Evolutionary conservation across 2,888 invertebrate species (phyloP).

Genomic region (Steinernema hermaphroditum): DNA sequence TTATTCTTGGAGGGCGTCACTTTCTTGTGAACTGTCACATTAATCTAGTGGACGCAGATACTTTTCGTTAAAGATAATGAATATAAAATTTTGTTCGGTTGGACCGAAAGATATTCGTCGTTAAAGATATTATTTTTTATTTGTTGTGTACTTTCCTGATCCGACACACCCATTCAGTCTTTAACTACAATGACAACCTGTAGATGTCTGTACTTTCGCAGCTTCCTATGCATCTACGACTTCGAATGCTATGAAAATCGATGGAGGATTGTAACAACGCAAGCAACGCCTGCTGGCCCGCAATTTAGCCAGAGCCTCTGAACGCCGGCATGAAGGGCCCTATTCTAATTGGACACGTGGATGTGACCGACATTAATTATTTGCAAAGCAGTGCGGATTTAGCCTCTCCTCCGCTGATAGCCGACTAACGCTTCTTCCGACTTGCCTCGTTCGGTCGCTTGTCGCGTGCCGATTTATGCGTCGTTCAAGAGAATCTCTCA

Average conservation of each 20-base stretch:
- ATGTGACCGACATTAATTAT: slow-evolving; percentile 25
- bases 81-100: too few relatives aligned
- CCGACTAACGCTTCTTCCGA: not conserved
- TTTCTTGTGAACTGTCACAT: too few relatives aligned
- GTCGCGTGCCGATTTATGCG: not conserved
- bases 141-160: too few relatives aligned
- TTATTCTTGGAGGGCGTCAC: too few relatives aligned
- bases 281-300: not conserved
- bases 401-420: not conserved
- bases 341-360: slow-evolving; percentile 26
- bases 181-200: too few relatives aligned
- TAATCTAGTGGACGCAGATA: too few relatives aligned
- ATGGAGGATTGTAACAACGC: slow-evolving; percentile 12
- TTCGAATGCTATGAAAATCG: not conserved
- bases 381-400: slow-evolving; percentile 13
- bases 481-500: not conserved
- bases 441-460: not conserved
- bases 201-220: not conserved
- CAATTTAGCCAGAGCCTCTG: not conserved
- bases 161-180: too few relatives aligned
- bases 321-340: not conserved
- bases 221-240: not conserved
- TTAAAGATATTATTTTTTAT: too few relatives aligned
- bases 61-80: too few relatives aligned
- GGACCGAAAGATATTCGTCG: too few relatives aligned